These are phyloP conservation scores for Crypturellus tataupa DNA, from an alignment of 2,797 vertebrate genomes.

Conservation along the genomic window DNA sequence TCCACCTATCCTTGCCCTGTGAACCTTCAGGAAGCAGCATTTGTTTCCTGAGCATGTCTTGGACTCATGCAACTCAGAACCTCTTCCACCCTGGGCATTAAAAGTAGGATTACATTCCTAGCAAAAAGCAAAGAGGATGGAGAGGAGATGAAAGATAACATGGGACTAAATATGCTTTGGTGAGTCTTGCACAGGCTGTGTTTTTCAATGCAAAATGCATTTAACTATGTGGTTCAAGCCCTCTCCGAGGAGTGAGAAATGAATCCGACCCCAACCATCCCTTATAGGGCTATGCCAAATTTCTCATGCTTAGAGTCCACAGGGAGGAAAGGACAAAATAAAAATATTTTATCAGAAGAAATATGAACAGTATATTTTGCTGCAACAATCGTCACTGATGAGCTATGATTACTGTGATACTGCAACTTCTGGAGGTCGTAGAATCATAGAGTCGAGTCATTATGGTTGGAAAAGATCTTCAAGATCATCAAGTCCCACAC, in stretches of 20 bases:
- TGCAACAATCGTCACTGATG: background rate
- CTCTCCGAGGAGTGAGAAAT: background rate
- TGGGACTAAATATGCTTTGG: background rate
- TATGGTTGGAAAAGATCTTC: too few relatives aligned
- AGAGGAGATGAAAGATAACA: background rate
- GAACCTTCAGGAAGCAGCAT: background rate
- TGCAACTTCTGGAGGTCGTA: background rate
- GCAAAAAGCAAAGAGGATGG: background rate
- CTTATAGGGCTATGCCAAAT: background rate
- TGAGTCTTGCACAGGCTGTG: background rate
- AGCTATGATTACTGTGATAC: background rate
- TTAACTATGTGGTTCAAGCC: background rate
- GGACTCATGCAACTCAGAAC: background rate
- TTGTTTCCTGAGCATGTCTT: background rate
- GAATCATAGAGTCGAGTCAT: too few relatives aligned
- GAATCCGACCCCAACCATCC: background rate
- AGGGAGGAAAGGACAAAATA: background rate
- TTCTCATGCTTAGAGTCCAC: background rate
- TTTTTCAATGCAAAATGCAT: background rate
- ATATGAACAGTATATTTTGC: background rate
- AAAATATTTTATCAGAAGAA: conserved; percentile 24
- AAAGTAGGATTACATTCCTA: background rate
- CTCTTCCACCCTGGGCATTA: background rate
- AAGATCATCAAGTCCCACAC: too few relatives aligned
- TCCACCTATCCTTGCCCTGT: background rate